Base-by-base conservation (phyloP, 1,140 invertebrate species). In the Semibalanus balanoides region DNA sequence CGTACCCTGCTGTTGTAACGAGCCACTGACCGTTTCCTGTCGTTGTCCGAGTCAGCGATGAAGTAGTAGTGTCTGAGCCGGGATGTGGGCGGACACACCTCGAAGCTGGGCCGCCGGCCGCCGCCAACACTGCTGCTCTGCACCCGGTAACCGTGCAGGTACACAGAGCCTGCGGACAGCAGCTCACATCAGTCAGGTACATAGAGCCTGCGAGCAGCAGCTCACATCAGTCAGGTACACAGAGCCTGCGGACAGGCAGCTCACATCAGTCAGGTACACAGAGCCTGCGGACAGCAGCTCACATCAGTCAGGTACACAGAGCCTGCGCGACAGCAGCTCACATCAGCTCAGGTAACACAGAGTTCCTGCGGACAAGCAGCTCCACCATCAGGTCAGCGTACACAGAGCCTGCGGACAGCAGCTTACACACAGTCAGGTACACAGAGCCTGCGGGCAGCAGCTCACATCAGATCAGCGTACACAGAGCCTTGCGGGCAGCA, bases 131-230 rank as follows among this genome's bases (percentile, higher is more conserved):
- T 85, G 3, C 88, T 88, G 76, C 89, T 90, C 84, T 94, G 92
- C 76, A 97, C 93, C 82, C 91, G 88, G 84, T 96, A 98, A 73
- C 95, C 95, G 83, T 97, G 95, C n/a, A 97, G 86, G 84, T 93
- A 95, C 72, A 92, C 91, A 83, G 96, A 92, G 74, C 94, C 93
- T 90, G 76, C 17, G 35, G 51, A 64, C 51, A 14, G 14, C 51
- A 25, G 14, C 1, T 25, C 51, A 64, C 51, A 30, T 31, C 35
- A 27, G 29, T 14, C 3, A 14, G 35, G 17, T 40, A n/a, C 35
- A 40, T 40, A 25, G 14, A 25, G 35, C 35, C 35, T 40, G 35
- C 17, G 17, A 17, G 35, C 35, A 40, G 35, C 35, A 40, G 35
- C 35, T 5, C 35, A 17, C 35, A 40, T 40, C 35, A 5, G 35